Percentiles rank a stretch among this genome's conserved stretches.
Evolutionary conservation across 2,113 vertebrate species (phyloP).

Genomic region (Haliaeetus leucogaster): DNA sequence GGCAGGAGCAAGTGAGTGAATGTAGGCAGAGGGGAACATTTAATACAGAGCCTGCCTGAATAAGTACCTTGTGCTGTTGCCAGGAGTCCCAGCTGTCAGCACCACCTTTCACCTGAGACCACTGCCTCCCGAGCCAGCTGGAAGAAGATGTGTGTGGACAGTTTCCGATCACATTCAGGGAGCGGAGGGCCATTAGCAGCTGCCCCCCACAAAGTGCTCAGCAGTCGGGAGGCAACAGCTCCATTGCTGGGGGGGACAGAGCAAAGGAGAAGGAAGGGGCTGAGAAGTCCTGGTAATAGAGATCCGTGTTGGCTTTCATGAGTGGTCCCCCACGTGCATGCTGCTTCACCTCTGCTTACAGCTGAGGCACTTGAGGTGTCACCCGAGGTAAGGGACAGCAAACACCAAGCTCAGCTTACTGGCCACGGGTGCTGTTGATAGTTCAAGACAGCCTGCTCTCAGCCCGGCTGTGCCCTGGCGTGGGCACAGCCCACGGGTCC

Average conservation of each 20-base stretch:
- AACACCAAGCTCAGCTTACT: background rate
- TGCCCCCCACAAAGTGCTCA: background rate
- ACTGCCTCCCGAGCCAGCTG: background rate
- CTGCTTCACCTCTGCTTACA: background rate
- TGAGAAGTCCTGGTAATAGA: background rate
- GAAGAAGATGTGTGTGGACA: background rate
- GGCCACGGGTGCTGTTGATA: rapidly evolving
- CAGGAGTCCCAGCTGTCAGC: background rate
- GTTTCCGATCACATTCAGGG: background rate
- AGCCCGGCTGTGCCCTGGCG: background rate
- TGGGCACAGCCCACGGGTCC: background rate
- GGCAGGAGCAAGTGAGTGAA: background rate
- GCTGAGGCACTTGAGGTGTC: background rate
- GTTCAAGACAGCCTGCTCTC: background rate
- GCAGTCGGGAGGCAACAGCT: background rate
- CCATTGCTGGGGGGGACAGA: rapidly evolving
- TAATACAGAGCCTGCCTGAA: background rate
- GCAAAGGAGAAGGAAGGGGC: background rate
- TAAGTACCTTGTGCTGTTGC: background rate
- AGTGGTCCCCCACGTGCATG: rapidly evolving
- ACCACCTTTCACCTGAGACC: background rate
- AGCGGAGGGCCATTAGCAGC: background rate
- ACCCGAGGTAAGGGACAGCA: background rate
- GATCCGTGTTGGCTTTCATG: rapidly evolving
- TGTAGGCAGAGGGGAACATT: background rate